Evolutionary conservation across 2,113 vertebrate genomes (phyloP), one percentile per base, ranked within the genome.

Genomic region (Thunnus thynnus): DNA sequence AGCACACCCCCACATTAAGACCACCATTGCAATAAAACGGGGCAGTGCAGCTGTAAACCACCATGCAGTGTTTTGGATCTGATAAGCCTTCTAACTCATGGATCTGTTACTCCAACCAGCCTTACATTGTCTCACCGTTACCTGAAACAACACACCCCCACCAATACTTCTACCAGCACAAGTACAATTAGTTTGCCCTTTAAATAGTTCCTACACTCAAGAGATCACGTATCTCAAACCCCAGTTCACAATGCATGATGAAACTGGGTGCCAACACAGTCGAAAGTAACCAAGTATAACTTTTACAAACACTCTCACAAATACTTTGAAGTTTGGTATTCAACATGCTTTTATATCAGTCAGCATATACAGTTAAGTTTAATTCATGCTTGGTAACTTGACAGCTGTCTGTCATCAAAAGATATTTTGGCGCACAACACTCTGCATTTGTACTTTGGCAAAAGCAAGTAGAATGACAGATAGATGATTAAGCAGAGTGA

Each of bases 371-470:
- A 86, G 64, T 73, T 72, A 11, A 65, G 75, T 75, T 81, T 66
- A 80, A 82, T 80, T 85, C 61, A 68, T 63, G 64, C 73, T 67
- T 18, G 27, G 72, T 78, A 62, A 48, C 81, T 25, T 56, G 87
- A 82, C 82, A 78, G 73, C 62, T 82, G 52, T 89, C 83, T 87
- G 72, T 91, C 84, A 88, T 84, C 87, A 82, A 84, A 69, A 72
- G 51, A 82, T 66, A 80, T 82, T 80, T 73, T 79, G 74, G 87
- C 83, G 76, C 86, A 83, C 86, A 84, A 83, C n/a, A 18, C 55
- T 84, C 78, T 83, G 71, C 76, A 67, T 86, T 84, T 76, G 47
- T 64, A 22, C 80, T 85, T 86, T 88, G 82, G 89, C 76, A 85
- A 56, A 54, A 74, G 60, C 61, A 20, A 80, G 69, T 41, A 62